Conservation (phyloP, 2,888 invertebrate genomes). For the Cataglyphis albicans region DNA sequence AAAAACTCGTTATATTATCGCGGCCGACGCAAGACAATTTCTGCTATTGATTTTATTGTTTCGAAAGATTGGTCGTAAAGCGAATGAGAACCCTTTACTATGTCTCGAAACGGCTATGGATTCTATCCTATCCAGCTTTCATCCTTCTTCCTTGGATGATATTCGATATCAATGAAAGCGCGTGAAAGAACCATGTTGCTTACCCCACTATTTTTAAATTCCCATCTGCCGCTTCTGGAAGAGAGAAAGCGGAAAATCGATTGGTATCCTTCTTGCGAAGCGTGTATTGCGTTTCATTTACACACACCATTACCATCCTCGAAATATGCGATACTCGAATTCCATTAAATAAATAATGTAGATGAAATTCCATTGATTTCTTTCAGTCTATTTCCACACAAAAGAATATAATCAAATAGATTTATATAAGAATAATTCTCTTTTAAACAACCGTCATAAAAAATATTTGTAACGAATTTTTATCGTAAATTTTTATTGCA, state of each 20-base stretch:
- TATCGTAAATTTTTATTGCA: background rate
- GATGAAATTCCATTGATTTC: background rate
- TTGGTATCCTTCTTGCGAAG: background rate
- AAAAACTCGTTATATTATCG: constrained; percentile 51
- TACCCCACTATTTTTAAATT: constrained; percentile 21
- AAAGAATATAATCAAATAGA: background rate
- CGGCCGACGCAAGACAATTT: constrained; percentile 57
- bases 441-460: background rate
- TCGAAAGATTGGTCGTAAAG: constrained; percentile 60
- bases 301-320: background rate
- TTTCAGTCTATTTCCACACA: background rate
- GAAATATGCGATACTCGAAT: background rate
- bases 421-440: background rate
- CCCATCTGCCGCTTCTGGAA: constrained; percentile 4
- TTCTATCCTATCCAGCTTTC: constrained; percentile 7
- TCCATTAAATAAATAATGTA: constrained; percentile 14
- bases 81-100: constrained; percentile 29
- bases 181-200: constrained; percentile 16
- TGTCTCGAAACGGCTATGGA: constrained; percentile 44
- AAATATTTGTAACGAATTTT: background rate
- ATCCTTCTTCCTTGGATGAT: constrained; percentile 19
- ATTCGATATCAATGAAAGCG: constrained; percentile 29
- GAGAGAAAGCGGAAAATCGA: constrained; percentile 17
- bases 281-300: constrained; percentile 21
- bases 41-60: constrained; percentile 60